A percentile compares a stretch with the other conserved stretches of the same genome.
These are phyloP conservation scores for Acomys russatus DNA, from an alignment of 2,797 vertebrate species.

Conservation along the genomic window DNA sequence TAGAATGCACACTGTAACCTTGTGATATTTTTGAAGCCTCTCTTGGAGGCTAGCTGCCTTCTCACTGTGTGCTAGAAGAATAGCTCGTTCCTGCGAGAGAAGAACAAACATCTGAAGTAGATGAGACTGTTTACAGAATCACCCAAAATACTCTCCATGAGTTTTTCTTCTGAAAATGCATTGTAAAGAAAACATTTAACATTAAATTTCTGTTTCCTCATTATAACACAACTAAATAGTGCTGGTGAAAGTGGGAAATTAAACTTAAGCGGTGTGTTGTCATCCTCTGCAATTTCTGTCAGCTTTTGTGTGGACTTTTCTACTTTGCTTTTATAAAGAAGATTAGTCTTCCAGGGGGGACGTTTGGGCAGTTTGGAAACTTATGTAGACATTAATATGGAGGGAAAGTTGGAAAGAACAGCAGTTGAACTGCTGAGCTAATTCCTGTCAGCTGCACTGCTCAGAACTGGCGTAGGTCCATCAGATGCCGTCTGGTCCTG, in stretches of 20 bases:
- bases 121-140: background rate
- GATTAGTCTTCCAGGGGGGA: background rate
- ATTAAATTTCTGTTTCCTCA: slow-evolving; percentile 16
- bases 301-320: background rate
- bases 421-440: slow-evolving; percentile 62
- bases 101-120: background rate
- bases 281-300: background rate
- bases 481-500: slow-evolving; percentile 59
- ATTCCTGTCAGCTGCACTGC: slow-evolving; percentile 67
- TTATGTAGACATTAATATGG: slow-evolving; percentile 58
- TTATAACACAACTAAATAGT: background rate
- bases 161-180: background rate
- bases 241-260: background rate
- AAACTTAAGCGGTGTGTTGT: background rate
- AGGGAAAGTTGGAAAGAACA: slow-evolving; percentile 64
- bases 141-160: background rate
- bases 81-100: background rate
- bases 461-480: slow-evolving; percentile 64
- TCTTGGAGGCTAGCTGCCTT: background rate
- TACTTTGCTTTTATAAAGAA: background rate
- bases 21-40: background rate
- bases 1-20: background rate
- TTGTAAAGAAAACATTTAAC: background rate
- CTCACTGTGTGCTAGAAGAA: background rate
- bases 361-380: slow-evolving; percentile 57